Evolutionary conservation across 1,140 invertebrate genomes (phyloP).

Genomic region (Drosophila mayri): DNA sequence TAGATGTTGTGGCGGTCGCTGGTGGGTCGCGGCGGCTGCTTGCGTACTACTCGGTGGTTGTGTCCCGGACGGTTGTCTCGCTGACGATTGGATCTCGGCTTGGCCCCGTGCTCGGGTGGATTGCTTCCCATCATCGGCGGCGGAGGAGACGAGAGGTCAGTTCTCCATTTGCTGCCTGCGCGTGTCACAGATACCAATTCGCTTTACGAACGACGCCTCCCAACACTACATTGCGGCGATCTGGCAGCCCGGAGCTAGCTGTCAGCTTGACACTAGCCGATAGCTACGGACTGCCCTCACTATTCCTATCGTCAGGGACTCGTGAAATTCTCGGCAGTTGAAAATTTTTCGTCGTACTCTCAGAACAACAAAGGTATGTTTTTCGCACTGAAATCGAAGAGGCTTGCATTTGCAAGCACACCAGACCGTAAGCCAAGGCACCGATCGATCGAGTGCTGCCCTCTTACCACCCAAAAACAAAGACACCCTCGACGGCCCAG

Average conservation of each 20-base stretch:
- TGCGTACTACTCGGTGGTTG: constrained; percentile 63
- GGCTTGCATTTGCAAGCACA: constrained; percentile 44
- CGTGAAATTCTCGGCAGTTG: constrained; percentile 63
- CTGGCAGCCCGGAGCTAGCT: constrained; percentile 47
- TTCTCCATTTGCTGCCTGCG: constrained; percentile 26
- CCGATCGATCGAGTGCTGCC: constrained; percentile 53
- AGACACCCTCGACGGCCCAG: constrained; percentile 11
- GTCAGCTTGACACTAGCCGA: constrained; percentile 59
- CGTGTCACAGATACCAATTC: constrained; percentile 17
- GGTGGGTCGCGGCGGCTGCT: constrained; percentile 56
- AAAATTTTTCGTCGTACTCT: constrained; percentile 77
- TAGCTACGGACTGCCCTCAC: constrained; percentile 25
- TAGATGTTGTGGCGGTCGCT: constrained; percentile 85
- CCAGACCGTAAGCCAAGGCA: constrained; percentile 63
- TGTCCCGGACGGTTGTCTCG: constrained; percentile 33
- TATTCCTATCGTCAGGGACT: constrained; percentile 55
- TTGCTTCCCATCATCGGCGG: constrained; percentile 67
- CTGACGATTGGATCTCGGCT: constrained; percentile 56
- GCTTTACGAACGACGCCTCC: not conserved
- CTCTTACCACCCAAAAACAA: constrained; percentile 24
- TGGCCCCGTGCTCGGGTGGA: constrained; percentile 59
- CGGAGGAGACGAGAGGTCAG: constrained; percentile 6
- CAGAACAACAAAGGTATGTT: constrained; percentile 79
- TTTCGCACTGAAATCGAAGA: constrained; percentile 41
- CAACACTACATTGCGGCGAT: constrained; percentile 22